A percentile compares a stretch with the other conserved stretches of the same genome.
These are phyloP conservation scores for Pleuronectes platessa DNA, from an alignment of 2,113 vertebrate species.

Conservation along the genomic window DNA sequence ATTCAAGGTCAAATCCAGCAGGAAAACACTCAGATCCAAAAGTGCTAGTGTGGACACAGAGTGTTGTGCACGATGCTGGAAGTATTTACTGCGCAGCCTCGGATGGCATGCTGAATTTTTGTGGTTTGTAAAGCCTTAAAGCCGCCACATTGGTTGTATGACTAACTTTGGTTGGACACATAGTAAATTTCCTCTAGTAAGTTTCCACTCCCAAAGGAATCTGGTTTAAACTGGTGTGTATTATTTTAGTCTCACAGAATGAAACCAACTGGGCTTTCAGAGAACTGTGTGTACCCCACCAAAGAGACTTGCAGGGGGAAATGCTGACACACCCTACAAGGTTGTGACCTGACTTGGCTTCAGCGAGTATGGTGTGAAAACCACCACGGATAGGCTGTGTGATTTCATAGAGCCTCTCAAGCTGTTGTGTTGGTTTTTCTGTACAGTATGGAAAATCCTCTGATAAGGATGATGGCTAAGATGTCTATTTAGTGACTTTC, in stretches of 20 bases:
- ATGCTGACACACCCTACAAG: slow-evolving; percentile 26
- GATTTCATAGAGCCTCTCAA: slow-evolving; percentile 1
- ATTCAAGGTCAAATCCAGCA: slow-evolving; percentile 5
- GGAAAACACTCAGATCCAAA: neutral
- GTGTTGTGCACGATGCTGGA: neutral
- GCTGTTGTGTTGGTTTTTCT: neutral
- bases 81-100: neutral
- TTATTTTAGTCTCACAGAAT: slow-evolving; percentile 20
- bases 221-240: slow-evolving; percentile 23
- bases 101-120: neutral
- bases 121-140: neutral
- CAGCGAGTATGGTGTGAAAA: slow-evolving; percentile 12
- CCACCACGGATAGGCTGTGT: neutral
- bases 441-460: neutral
- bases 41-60: neutral
- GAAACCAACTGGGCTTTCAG: neutral
- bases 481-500: neutral
- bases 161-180: slow-evolving; percentile 24
- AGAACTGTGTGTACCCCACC: neutral
- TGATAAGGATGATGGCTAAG: too few species aligned
- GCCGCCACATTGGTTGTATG: slow-evolving; percentile 6
- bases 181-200: slow-evolving; percentile 3
- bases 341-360: slow-evolving; percentile 31
- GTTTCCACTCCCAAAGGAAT: slow-evolving; percentile 26
- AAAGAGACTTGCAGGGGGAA: slow-evolving; percentile 20